These are phyloP conservation scores for Clarias platycephalus DNA, from an alignment of 2,797 vertebrate genomes.

Conservation along the genomic window DNA sequence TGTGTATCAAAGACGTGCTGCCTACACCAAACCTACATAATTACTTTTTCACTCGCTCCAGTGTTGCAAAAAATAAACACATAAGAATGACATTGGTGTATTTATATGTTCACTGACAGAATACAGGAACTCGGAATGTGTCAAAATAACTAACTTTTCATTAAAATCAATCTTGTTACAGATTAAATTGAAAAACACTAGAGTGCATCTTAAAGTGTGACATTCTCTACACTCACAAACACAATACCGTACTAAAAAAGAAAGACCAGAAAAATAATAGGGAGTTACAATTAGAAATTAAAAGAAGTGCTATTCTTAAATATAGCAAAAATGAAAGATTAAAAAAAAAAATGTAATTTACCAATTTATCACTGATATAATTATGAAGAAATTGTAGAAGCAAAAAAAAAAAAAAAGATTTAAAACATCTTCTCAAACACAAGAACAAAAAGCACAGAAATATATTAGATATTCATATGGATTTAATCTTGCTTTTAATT, in stretches of 20 bases:
- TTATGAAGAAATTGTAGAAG: not conserved
- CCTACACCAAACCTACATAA: not conserved
- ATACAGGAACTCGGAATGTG: not conserved
- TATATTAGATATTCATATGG: not conserved
- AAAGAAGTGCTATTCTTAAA: not conserved
- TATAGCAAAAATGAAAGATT: not conserved
- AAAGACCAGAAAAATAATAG: not conserved
- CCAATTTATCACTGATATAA: not conserved
- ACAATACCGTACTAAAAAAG: not conserved
- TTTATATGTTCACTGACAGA: not conserved
- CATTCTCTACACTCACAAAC: not conserved
- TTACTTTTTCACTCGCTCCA: not conserved
- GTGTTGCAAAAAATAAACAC: not conserved
- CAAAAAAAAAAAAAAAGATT: not conserved
- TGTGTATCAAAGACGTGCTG: not conserved
- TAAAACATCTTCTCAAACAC: not conserved
- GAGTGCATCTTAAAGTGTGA: not conserved
- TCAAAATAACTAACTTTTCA: not conserved
- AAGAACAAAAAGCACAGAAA: not conserved
- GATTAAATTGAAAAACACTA: not conserved
- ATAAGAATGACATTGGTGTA: not conserved
- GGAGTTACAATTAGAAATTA: not conserved
- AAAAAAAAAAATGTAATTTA: slow-evolving; percentile 1
- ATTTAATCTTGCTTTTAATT: not conserved
- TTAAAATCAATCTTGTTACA: not conserved